Base-by-base conservation (phyloP, 2,797 vertebrate species). In the Rhincodon typus region DNA sequence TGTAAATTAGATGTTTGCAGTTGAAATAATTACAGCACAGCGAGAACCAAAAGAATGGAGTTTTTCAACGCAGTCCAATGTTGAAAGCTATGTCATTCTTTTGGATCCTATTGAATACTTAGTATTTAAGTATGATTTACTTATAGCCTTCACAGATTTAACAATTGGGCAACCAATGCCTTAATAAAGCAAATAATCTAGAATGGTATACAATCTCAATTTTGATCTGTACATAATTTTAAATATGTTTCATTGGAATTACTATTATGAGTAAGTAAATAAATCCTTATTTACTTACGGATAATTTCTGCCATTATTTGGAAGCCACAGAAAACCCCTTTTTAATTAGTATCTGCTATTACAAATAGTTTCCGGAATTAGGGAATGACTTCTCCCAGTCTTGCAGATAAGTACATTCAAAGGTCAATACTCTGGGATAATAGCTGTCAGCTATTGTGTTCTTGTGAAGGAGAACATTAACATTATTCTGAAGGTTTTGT, bases 91-190 rank as follows among this genome's bases (percentile, higher is more conserved):
- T 77, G 27, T 5, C 25, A 74, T 77, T 53, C 69, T 72, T 72
- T 15, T 46, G 67, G 38, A 50, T 94, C 62, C 21, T 27, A 91
- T 94, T 69, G 90, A 34, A 21, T 95, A 77, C 70, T 21, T 13
- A 30, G 50, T 50, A 30, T 95, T 95, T 94, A 94, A 94, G 53
- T 50, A 30, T 74, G 25, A 62, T 67, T 93, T 93, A 93, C n/a
- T 25, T 42, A 4, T 67, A 53, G 12, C 8, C 30, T 95, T 72
- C 66, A 77, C 38, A 34, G 15, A 27, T 94, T 62, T 94, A 50
- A 53, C 42, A 30, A 74, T 77, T 17, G 72, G 30, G 27, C 6
- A 90, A 93, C 0, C 21, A 38, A 77, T 95, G 70, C 94, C n/a
- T 77, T 30, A 8, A 77, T 57, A 53, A 74, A 27, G 46, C 27